Evolutionary conservation across 2,797 vertebrate species (phyloP).

Genomic region (Melanotaenia trifasciata): DNA sequence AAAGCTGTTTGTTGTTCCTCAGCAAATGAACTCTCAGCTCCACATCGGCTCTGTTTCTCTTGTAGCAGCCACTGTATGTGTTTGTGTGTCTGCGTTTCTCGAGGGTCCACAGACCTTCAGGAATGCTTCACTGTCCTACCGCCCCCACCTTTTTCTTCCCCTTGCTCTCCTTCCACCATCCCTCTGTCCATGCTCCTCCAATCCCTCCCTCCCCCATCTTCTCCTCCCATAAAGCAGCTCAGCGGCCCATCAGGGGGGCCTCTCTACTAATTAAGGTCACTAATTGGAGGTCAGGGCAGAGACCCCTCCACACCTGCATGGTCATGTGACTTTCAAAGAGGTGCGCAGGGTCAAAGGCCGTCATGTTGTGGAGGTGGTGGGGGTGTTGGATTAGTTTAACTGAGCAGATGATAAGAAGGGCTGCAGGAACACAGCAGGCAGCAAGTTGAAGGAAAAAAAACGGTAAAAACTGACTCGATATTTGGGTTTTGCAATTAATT

Average conservation of each 20-base stretch:
- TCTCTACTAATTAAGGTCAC: conserved; percentile 87
- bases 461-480: not conserved
- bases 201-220: conserved; percentile 23
- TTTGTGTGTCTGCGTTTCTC: conserved; percentile 54
- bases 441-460: not conserved
- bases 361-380: conserved; percentile 20
- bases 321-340: conserved; percentile 87
- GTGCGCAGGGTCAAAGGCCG: conserved; percentile 81
- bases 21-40: conserved; percentile 52
- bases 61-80: conserved; percentile 32
- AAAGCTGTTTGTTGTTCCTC: conserved; percentile 56
- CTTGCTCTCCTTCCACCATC: conserved; percentile 16
- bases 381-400: conserved; percentile 63
- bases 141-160: conserved; percentile 19
- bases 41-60: conserved; percentile 34
- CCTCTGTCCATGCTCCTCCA: not conserved
- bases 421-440: conserved; percentile 11
- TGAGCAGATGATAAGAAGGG: conserved; percentile 39
- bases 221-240: conserved; percentile 76
- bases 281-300: conserved; percentile 90
- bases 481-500: not conserved
- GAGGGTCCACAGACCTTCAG: conserved; percentile 67
- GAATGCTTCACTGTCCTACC: conserved; percentile 72
- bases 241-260: conserved; percentile 86
- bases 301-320: conserved; percentile 94